Evolutionary conservation across 2,113 vertebrate species (phyloP).

Genomic region (Irena cyanogastra): DNA sequence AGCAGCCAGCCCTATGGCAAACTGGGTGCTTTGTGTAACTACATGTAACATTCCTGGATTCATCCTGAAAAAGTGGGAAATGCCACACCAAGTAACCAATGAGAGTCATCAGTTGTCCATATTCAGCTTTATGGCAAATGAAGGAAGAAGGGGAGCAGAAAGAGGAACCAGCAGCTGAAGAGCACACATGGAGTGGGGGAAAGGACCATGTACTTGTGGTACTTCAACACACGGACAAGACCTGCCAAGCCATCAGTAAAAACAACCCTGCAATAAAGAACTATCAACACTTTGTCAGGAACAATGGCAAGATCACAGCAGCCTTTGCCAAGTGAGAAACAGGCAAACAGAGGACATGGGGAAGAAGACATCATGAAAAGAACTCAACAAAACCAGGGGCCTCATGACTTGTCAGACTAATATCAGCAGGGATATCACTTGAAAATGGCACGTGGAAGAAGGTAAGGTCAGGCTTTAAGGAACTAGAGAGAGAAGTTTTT

Average conservation of each 20-base stretch:
- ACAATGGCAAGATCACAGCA: background rate
- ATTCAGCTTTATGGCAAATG: background rate
- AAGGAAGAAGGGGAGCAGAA: background rate
- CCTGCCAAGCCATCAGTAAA: background rate
- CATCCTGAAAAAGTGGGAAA: background rate
- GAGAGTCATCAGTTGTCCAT: background rate
- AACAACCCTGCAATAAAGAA: background rate
- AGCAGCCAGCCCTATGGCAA: background rate
- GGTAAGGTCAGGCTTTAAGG: background rate
- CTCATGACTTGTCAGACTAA: background rate
- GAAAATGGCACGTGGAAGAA: background rate
- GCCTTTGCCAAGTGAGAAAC: background rate
- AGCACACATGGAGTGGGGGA: background rate
- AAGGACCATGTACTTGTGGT: background rate
- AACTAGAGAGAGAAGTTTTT: background rate
- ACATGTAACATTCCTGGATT: background rate
- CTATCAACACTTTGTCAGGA: background rate
- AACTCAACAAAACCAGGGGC: background rate
- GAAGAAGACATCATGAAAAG: background rate
- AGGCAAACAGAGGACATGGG: background rate
- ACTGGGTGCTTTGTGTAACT: background rate
- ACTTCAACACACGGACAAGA: background rate
- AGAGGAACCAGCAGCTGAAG: background rate
- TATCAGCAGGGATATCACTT: background rate
- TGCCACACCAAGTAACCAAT: background rate